Conservation (phyloP, 2,797 vertebrate species). For the Enteromius unitaeniatus region DNA sequence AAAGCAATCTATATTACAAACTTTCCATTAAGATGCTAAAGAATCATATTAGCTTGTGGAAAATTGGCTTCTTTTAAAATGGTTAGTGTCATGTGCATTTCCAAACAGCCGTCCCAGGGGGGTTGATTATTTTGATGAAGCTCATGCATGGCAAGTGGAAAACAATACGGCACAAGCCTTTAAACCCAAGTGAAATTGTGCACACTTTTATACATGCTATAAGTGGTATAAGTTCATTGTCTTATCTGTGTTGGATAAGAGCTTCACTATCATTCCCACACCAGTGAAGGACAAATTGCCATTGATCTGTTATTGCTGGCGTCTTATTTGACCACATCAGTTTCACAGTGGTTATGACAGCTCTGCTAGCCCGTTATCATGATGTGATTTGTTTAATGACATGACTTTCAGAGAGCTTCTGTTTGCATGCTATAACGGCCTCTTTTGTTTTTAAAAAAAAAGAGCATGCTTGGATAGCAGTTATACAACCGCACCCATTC, state of each 20-base stretch:
- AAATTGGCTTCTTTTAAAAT: neutral
- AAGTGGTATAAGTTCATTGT: neutral
- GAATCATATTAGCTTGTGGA: too few relatives aligned
- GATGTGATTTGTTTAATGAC: neutral
- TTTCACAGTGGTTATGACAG: neutral
- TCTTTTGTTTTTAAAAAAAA: constrained; percentile 47
- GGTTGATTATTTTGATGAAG: neutral
- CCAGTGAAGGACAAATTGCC: neutral
- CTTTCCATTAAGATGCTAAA: too few relatives aligned
- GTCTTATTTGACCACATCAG: too few relatives aligned
- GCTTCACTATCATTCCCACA: neutral
- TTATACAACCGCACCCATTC: constrained; percentile 56
- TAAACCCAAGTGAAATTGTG: neutral
- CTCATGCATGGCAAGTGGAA: neutral
- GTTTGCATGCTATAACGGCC: constrained; percentile 26
- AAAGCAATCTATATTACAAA: too few relatives aligned
- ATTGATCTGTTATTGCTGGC: neutral
- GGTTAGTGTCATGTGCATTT: neutral
- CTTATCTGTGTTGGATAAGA: neutral
- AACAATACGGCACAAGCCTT: neutral
- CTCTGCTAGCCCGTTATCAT: neutral
- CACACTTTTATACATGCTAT: neutral
- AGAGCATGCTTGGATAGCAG: constrained; percentile 53
- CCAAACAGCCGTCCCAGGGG: neutral
- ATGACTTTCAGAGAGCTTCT: constrained; percentile 7